Evolutionary conservation across 2,888 invertebrate genomes (phyloP).

Genomic region (Empis livida): DNA sequence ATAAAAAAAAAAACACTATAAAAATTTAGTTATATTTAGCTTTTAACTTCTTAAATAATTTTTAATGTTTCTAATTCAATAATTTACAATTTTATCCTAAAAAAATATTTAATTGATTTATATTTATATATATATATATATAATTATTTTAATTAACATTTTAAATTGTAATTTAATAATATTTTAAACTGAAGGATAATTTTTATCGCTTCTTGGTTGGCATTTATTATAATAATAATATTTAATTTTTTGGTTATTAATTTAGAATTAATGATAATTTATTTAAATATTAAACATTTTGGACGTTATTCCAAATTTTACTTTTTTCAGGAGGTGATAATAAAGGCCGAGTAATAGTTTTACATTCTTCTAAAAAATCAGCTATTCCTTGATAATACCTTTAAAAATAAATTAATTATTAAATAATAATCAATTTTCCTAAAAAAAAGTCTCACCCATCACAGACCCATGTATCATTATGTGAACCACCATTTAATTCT

Average conservation of each 20-base stretch:
- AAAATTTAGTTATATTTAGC: too few species aligned
- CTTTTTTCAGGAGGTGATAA: constrained; percentile 27
- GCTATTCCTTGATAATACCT: constrained; percentile 34
- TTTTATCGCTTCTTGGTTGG: not conserved
- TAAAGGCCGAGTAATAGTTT: constrained; percentile 23
- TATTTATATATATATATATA: too few species aligned
- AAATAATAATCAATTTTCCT: not conserved
- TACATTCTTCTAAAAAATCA: constrained; percentile 28
- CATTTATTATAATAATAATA: not conserved
- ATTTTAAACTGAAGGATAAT: too few species aligned
- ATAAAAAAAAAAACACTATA: too few species aligned
- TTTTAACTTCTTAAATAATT: too few species aligned
- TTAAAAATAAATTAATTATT: constrained; percentile 5
- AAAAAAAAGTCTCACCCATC: constrained; percentile 49
- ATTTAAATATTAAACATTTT: constrained; percentile 20
- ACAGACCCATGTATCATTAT: constrained; percentile 91
- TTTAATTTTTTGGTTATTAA: too few species aligned
- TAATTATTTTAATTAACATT: too few species aligned
- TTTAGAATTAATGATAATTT: too few species aligned
- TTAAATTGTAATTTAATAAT: too few species aligned
- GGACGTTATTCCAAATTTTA: constrained; percentile 33
- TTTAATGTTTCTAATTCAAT: too few species aligned
- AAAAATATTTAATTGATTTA: too few species aligned
- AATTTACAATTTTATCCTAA: too few species aligned
- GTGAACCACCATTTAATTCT: constrained; percentile 70